These are phyloP conservation scores for Diadophis punctatus DNA, from an alignment of 2,113 vertebrate species.

Conservation along the genomic window DNA sequence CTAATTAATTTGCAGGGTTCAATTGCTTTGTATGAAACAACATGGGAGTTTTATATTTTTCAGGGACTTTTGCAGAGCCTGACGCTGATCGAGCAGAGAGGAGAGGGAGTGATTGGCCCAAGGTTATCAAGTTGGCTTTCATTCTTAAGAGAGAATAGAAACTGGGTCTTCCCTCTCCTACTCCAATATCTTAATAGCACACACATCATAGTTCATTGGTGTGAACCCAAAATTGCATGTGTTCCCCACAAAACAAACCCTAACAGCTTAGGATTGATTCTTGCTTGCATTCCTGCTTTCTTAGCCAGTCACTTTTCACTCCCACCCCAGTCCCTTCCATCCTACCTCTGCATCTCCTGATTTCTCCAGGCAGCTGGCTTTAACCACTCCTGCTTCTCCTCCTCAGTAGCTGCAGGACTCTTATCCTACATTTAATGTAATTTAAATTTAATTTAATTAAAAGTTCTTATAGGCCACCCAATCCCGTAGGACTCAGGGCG, in stretches of 20 bases:
- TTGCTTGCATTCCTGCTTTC: neutral
- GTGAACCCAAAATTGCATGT: neutral
- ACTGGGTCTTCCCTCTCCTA: neutral
- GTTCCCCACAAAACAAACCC: neutral
- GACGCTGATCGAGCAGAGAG: neutral
- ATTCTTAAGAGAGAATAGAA: neutral
- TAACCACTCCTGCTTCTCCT: neutral
- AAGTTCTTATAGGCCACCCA: too few species aligned
- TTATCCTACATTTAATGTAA: too few species aligned
- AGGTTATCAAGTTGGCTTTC: neutral
- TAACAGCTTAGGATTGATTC: neutral
- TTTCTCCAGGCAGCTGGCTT: neutral
- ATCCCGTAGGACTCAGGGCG: too few species aligned
- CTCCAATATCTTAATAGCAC: neutral
- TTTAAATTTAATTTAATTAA: too few species aligned
- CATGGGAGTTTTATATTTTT: neutral
- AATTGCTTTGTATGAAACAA: neutral
- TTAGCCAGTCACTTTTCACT: neutral
- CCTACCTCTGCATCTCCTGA: neutral
- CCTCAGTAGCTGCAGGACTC: neutral
- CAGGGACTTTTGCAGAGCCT: neutral
- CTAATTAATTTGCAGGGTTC: neutral
- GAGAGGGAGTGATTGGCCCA: neutral
- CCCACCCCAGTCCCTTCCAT: neutral
- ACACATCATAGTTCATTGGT: neutral